Conservation (phyloP, 2,888 invertebrate genomes). For the Hecatera dysodea region DNA sequence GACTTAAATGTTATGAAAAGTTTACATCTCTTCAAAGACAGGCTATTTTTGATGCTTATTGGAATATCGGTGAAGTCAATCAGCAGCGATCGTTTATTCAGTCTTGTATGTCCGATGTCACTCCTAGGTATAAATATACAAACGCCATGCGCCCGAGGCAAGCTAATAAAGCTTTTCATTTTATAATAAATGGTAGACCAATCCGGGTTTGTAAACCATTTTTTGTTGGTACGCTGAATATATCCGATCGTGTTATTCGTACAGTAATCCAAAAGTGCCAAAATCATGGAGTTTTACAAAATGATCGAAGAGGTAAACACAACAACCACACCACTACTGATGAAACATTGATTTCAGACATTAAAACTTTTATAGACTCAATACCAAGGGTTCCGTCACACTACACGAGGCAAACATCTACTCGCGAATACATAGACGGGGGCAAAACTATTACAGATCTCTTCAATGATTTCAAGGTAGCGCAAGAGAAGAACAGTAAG, state of each 20-base stretch:
- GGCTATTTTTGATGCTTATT: constrained; percentile 13
- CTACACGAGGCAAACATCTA: constrained; percentile 9
- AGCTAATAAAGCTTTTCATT: constrained; percentile 14
- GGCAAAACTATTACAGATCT: no score
- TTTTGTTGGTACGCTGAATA: constrained; percentile 10
- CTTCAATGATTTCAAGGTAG: constrained; percentile 11
- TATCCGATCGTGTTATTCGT: constrained; percentile 15
- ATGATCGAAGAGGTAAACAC: constrained; percentile 12
- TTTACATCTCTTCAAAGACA: constrained; percentile 19
- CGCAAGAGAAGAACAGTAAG: constrained; percentile 11
- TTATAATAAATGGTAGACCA: neutral
- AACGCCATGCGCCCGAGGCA: constrained; percentile 4
- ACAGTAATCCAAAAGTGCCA: constrained; percentile 9
- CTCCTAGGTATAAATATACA: no score
- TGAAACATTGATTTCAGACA: constrained; percentile 15
- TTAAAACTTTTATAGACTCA: constrained; percentile 16
- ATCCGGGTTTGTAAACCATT: constrained; percentile 11
- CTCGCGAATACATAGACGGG: constrained; percentile 24
- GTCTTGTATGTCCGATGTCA: constrained; percentile 11
- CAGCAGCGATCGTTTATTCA: constrained; percentile 17
- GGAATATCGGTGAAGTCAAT: constrained; percentile 12
- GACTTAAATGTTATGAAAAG: constrained; percentile 24
- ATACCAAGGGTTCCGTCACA: constrained; percentile 12
- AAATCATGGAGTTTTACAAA: neutral
- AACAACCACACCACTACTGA: constrained; percentile 7